Base-by-base conservation (phyloP, 1,140 invertebrate species). In the Drosophila funebris region DNA sequence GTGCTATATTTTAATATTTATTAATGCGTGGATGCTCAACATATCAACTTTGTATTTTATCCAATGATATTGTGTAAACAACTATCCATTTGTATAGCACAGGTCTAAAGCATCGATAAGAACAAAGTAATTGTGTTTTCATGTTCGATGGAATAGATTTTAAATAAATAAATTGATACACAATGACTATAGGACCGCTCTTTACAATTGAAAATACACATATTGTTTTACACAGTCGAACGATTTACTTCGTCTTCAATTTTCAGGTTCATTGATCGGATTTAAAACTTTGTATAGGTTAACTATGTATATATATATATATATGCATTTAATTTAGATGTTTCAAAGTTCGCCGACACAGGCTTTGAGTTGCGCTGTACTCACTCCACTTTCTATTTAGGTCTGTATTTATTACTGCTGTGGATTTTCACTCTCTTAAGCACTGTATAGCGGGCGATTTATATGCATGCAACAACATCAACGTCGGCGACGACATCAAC, bases 361-460 rank as follows among this genome's bases (percentile, higher is more conserved):
- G 31, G 37, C 33, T 14, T 31, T 16, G 22, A 36, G 31, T 31
- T 67, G 33, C 53, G 58, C 31, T 83, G 46, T 66, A 78, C 78
- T 82, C 66, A 88, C 74, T 88, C 66, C 70, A 73, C 83, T 87
- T 87, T 82, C 82, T 73, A 46, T 82, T 75, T 68, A 16, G 43
- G 8, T 9, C 46, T 56, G 62, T 37, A 44, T 62, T 64, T 62
- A 57, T 52, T 48, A 39, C 31, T 70, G 18, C 22, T 11, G 46
- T 48, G 27, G 48, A 33, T 73, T 60, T 80, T 39, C 70, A 60
- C 76, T 73, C 50, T 78, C 60, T 67, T 54, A 29, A 46, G 24
- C 31, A 43, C 53, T 44, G 60, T 46, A 20, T 27, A 27, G 57
- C 29, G 44, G 67, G 36, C 20, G 52, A 36, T 46, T 16, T 27